Percentiles rank a stretch among this genome's conserved stretches.
Evolutionary conservation across 2,888 invertebrate genomes (phyloP).

Genomic region (Patella pellucida): DNA sequence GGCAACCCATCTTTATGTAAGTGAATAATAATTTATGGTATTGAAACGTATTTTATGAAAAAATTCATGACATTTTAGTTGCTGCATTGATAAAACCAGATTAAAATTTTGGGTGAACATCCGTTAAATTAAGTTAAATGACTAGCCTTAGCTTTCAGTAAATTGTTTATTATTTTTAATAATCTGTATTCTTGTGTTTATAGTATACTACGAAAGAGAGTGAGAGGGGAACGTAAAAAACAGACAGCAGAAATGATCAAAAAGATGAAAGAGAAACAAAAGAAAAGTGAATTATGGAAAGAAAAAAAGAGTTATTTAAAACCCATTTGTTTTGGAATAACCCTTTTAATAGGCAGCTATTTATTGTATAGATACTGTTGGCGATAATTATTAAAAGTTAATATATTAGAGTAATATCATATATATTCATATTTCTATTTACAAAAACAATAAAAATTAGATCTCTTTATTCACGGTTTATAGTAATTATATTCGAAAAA

Average conservation of each 20-base stretch:
- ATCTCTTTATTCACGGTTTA: too few species aligned
- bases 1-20: too few species aligned
- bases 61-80: too few species aligned
- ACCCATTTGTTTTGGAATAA: conserved; percentile 55
- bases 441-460: too few species aligned
- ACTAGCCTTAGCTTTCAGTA: too few species aligned
- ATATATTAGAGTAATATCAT: too few species aligned
- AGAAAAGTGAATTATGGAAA: conserved; percentile 55
- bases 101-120: conserved; percentile 16
- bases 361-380: conserved; percentile 50
- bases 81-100: too few species aligned
- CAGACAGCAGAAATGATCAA: conserved; percentile 60
- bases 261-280: conserved; percentile 63
- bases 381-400: conserved; percentile 20
- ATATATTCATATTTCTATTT: too few species aligned
- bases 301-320: conserved; percentile 48
- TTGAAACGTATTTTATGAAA: too few species aligned
- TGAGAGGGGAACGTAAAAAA: conserved; percentile 61
- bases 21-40: too few species aligned
- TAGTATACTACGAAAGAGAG: conserved; percentile 53
- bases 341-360: conserved; percentile 48
- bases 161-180: neutral
- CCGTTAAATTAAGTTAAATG: conserved; percentile 1
- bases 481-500: too few species aligned
- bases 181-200: conserved; percentile 21